Evolutionary conservation across 2,888 invertebrate genomes (phyloP), one percentile per base, ranked within the genome.

Genomic region (Leucophenga montana): DNA sequence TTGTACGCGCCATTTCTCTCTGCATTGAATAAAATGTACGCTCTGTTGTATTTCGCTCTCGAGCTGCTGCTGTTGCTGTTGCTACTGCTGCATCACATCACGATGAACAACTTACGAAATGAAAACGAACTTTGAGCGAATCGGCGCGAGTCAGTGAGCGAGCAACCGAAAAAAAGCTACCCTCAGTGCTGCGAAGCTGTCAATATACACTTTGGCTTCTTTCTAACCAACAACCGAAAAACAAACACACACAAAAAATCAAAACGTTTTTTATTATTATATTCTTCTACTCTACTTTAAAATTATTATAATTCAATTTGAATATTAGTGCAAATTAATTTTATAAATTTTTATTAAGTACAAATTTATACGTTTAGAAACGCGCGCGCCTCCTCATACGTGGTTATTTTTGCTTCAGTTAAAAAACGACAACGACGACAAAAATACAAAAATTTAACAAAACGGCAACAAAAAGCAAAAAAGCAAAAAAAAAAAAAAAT

Each of bases 151-250:
- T 46, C 46, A 22, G 67, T 48, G 85, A 81, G 81, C 84, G 85
- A 73, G 76, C 75, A 73, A 68, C 68, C 44, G 53, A 75, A 76
- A 75, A 82, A 85, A 86, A 87, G 86, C 85, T 87, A 85, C 87
- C 86, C 86, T 83, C 86, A 79, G 79, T 79, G 79, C 78, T 77
- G 75, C 78, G 76, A 79, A 76, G 78, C 84, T 84, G 85, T 87
- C 88, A 88, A 88, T 88, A 88, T 86, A 88, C 87, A 87, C 87
- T 87, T 88, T 88, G 88, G 88, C 88, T 87, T 88, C 88, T 86
- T 87, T 85, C 88, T 85, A 88, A 85, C 84, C 87, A 86, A 82
- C 83, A 82, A 83, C 76, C 75, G 78, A 75, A 81, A 77, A 77
- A 71, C 48, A 70, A 50, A 67, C 53, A 56, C 57, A 71, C 66